These are phyloP conservation scores for Emys orbicularis DNA, from an alignment of 2,797 vertebrate species.

Conservation along the genomic window DNA sequence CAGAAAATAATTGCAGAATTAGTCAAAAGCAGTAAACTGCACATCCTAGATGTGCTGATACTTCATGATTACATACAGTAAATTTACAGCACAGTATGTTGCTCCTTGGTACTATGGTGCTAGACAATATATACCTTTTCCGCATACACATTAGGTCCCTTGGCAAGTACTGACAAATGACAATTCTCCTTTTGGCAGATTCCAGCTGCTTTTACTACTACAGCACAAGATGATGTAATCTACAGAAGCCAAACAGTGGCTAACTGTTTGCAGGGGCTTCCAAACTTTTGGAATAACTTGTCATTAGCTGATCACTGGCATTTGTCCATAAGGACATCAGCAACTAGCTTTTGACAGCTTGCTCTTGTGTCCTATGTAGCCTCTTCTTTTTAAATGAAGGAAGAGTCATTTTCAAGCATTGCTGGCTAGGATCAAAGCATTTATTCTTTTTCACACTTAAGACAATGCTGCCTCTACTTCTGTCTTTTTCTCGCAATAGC, in stretches of 20 bases:
- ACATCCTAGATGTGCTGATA: neutral
- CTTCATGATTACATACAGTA: neutral
- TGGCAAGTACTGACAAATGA: neutral
- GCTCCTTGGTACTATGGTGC: neutral
- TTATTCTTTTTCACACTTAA: neutral
- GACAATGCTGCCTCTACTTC: neutral
- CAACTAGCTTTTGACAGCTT: neutral
- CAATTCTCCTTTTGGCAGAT: neutral
- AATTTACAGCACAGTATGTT: neutral
- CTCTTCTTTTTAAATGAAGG: neutral
- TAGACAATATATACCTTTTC: neutral
- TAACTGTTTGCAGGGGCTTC: neutral
- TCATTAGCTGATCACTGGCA: slow-evolving; percentile 10
- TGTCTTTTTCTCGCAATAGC: neutral
- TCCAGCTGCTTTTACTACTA: neutral
- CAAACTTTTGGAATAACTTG: neutral
- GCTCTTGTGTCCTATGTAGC: neutral
- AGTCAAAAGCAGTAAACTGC: neutral
- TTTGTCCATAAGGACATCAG: neutral
- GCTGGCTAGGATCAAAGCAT: neutral
- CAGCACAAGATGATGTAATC: neutral
- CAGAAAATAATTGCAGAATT: neutral
- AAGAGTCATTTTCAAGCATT: neutral
- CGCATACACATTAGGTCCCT: neutral
- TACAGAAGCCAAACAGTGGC: neutral